Percentiles rank a stretch among this genome's conserved stretches.
Conservation (phyloP, 2,888 invertebrate genomes). For the Lymantria monacha region DNA sequence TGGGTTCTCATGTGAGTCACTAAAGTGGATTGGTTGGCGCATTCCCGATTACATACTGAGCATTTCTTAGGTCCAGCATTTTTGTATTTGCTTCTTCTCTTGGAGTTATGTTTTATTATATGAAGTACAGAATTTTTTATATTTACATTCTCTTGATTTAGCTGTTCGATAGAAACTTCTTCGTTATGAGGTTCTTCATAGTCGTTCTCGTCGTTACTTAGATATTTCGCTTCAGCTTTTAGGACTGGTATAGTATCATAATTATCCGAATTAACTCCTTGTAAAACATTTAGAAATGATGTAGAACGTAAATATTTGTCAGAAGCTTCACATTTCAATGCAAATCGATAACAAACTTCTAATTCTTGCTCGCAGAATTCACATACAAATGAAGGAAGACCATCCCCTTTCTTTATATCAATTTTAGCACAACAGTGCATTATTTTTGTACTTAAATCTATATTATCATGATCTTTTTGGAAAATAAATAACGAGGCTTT, state of each 20-base stretch:
- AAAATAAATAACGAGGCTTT: constrained; percentile 48
- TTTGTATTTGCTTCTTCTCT: constrained; percentile 31
- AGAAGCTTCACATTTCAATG: constrained; percentile 55
- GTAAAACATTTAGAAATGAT: constrained; percentile 6
- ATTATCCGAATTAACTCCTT: neutral
- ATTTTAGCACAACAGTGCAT: constrained; percentile 56
- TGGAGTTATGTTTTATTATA: constrained; percentile 25
- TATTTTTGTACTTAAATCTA: constrained; percentile 45
- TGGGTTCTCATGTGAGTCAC: constrained; percentile 58
- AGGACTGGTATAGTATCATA: constrained; percentile 12
- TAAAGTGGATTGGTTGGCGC: constrained; percentile 49
- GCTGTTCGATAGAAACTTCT: constrained; percentile 19
- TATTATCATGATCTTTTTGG: constrained; percentile 22
- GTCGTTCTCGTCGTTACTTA: constrained; percentile 24
- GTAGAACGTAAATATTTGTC: constrained; percentile 49
- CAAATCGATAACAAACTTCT: constrained; percentile 47
- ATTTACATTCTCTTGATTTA: constrained; percentile 2
- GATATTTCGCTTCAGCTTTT: constrained; percentile 40
- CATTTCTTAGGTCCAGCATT: constrained; percentile 35
- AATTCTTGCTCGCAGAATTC: constrained; percentile 47
- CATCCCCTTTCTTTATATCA: constrained; percentile 47
- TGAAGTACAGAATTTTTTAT: constrained; percentile 12
- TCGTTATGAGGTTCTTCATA: constrained; percentile 23
- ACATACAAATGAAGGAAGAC: constrained; percentile 54
- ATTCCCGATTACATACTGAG: constrained; percentile 46